Evolutionary conservation across 2,888 invertebrate species (phyloP).

Genomic region (Eupithecia abbreviata): DNA sequence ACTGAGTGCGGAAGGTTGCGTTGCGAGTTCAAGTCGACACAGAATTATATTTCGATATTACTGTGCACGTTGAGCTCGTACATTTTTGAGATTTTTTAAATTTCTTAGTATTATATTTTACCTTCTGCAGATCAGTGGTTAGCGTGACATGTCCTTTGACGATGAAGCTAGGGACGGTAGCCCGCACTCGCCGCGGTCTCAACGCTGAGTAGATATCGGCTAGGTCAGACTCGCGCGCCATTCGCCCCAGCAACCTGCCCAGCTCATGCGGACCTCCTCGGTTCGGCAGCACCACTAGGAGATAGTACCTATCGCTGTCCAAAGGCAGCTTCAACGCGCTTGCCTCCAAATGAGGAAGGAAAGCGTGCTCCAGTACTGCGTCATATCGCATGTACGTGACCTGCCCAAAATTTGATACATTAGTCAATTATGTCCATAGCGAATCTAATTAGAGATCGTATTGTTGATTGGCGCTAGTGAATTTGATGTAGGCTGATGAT

Average conservation of each 20-base stretch:
- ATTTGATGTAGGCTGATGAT: constrained; percentile 33
- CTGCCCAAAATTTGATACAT: constrained; percentile 59
- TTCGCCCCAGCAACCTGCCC: constrained; percentile 85
- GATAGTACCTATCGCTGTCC: constrained; percentile 91
- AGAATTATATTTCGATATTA: too few relatives aligned
- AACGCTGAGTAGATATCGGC: constrained; percentile 87
- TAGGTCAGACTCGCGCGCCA: constrained; percentile 85
- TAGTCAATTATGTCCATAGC: constrained; percentile 35
- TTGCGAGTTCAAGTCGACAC: not conserved
- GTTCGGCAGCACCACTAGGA: constrained; percentile 88
- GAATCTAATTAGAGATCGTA: constrained; percentile 41
- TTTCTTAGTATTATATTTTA: constrained; percentile 62
- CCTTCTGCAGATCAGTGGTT: constrained; percentile 92
- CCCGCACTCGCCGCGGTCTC: constrained; percentile 88
- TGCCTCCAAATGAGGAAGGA: constrained; percentile 88
- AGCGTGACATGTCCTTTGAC: constrained; percentile 91
- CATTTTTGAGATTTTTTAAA: not conserved
- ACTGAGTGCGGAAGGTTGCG: not conserved
- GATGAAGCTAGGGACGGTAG: constrained; percentile 91
- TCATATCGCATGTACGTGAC: constrained; percentile 90
- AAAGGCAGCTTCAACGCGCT: constrained; percentile 90
- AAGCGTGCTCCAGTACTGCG: constrained; percentile 89
- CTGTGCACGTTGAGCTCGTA: not conserved
- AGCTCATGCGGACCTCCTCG: constrained; percentile 85
- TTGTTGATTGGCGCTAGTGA: constrained; percentile 43